These are phyloP conservation scores for Sturnus vulgaris DNA, from an alignment of 2,113 vertebrate species.

Conservation along the genomic window DNA sequence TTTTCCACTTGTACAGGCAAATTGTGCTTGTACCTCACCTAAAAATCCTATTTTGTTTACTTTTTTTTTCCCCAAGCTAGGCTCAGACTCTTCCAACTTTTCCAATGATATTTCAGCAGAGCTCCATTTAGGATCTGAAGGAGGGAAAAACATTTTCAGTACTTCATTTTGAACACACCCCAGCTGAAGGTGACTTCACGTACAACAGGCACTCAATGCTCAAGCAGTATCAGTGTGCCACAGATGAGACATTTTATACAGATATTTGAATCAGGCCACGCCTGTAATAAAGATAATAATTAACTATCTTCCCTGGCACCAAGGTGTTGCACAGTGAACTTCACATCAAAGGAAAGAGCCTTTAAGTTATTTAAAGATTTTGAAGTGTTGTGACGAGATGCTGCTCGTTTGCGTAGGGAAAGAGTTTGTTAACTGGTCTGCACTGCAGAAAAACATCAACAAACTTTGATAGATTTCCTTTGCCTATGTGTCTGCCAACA, in stretches of 20 bases:
- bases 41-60: background rate
- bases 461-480: background rate
- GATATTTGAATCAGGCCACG: background rate
- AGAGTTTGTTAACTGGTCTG: background rate
- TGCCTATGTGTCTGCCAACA: background rate
- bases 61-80: background rate
- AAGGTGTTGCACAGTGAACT: background rate
- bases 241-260: background rate
- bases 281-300: background rate
- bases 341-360: background rate
- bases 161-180: background rate
- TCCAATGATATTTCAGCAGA: background rate
- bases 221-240: background rate
- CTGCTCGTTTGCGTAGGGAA: rapidly evolving
- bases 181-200: rapidly evolving
- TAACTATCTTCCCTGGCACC: background rate
- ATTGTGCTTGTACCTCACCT: background rate
- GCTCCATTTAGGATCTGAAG: background rate
- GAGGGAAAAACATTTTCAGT: background rate
- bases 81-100: background rate
- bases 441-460: background rate
- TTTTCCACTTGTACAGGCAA: background rate
- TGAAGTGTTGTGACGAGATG: background rate
- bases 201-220: background rate
- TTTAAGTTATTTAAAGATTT: background rate